These are phyloP conservation scores for Hipparchia semele DNA, from an alignment of 2,888 invertebrate genomes.

Conservation along the genomic window DNA sequence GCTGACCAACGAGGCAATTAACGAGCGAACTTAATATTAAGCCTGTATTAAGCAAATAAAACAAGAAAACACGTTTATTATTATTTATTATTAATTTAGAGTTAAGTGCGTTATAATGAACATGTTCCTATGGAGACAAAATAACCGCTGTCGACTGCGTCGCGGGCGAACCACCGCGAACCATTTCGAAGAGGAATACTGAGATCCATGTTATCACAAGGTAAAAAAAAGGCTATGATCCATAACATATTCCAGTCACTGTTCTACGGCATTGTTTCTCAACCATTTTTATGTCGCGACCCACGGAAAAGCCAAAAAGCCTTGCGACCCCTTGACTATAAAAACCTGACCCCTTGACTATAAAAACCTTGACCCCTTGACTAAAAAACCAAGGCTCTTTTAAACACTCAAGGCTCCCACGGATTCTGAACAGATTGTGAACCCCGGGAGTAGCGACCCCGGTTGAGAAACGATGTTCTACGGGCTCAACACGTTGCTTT, in stretches of 20 bases:
- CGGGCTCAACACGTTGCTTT: slow-evolving; percentile 42
- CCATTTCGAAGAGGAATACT: slow-evolving; percentile 51
- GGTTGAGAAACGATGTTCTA: no score
- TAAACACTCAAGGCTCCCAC: no score
- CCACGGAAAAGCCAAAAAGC: no score
- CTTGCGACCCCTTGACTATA: no score
- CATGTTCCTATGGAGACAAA: slow-evolving; percentile 72
- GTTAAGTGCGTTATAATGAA: slow-evolving; percentile 74
- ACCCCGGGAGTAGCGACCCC: no score
- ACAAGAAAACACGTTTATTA: slow-evolving; percentile 61
- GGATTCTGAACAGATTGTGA: no score
- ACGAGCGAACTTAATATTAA: no score
- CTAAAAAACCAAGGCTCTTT: no score
- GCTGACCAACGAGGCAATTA: no score
- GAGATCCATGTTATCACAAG: slow-evolving; percentile 76
- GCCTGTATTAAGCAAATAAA: slow-evolving; percentile 46
- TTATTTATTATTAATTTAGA: slow-evolving; percentile 79
- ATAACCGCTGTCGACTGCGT: slow-evolving; percentile 46
- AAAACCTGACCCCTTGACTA: no score
- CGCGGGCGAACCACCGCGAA: slow-evolving; percentile 11
- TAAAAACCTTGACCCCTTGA: no score
- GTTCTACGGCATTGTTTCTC: slow-evolving; percentile 8
- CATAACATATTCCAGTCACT: slow-evolving; percentile 51
- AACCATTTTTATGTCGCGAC: no score
- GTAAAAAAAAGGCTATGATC: slow-evolving; percentile 51